Percentiles rank a stretch among this genome's conserved stretches.
Conservation (phyloP, 1,140 invertebrate species). For the Musca vetustissima region DNA sequence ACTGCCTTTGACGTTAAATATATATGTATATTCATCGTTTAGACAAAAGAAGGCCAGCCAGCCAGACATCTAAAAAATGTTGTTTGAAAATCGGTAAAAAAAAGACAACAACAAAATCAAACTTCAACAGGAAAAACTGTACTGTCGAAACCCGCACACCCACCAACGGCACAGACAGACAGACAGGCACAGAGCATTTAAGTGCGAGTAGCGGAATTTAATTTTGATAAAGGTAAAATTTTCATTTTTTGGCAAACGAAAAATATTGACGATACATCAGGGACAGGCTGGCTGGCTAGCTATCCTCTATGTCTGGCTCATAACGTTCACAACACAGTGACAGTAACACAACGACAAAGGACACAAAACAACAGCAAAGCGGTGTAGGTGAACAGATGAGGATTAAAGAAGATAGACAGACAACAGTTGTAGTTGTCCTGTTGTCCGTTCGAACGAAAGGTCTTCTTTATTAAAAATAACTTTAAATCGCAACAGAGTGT, state of each 20-base stretch:
- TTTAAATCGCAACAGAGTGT: no score
- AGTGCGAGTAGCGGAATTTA: constrained; percentile 38
- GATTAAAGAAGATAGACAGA: no score
- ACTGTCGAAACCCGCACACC: background rate
- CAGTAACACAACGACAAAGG: constrained; percentile 24
- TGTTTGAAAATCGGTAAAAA: background rate
- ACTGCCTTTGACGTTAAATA: no score
- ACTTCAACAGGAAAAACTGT: background rate
- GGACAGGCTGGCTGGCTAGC: constrained; percentile 15
- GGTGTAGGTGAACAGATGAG: no score
- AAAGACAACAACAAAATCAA: background rate
- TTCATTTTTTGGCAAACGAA: constrained; percentile 32
- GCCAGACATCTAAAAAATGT: constrained; percentile 13
- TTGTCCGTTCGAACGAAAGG: no score
- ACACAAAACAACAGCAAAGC: background rate
- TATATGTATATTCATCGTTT: background rate
- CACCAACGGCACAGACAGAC: no score
- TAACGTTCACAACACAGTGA: no score
- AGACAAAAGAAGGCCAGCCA: constrained; percentile 3
- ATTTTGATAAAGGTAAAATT: constrained; percentile 54
- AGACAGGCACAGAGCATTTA: background rate
- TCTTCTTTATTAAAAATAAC: no score
- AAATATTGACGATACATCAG: constrained; percentile 53
- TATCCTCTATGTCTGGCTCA: no score
- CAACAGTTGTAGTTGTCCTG: no score